A percentile compares a stretch with the other conserved stretches of the same genome.
Conservation (phyloP, 2,888 invertebrate species). For the Rhaphigaster nebulosa region DNA sequence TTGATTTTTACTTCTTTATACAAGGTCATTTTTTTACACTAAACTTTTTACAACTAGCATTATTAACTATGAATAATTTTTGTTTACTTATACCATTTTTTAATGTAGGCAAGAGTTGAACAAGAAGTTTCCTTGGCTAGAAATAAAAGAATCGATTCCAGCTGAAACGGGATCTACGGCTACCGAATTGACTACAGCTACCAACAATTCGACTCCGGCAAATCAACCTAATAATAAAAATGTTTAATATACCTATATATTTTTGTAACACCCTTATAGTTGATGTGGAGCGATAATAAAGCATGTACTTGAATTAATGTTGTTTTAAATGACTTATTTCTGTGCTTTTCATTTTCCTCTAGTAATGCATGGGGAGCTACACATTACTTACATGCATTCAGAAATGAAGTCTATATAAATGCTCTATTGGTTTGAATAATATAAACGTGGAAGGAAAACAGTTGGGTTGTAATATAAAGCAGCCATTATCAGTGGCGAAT, state of each 20-base stretch:
- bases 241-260: conserved; percentile 17
- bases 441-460: too few species aligned
- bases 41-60: not conserved
- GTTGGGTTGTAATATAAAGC: too few species aligned
- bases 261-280: conserved; percentile 6
- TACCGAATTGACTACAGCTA: conserved; percentile 71
- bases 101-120: conserved; percentile 79
- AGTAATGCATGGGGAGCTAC: not conserved
- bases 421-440: too few species aligned
- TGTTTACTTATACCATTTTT: not conserved
- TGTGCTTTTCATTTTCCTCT: not conserved
- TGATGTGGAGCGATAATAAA: not conserved
- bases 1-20: not conserved
- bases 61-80: not conserved
- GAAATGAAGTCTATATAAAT: too few species aligned
- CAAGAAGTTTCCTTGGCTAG: conserved; percentile 83
- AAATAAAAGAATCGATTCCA: conserved; percentile 70
- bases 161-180: conserved; percentile 74
- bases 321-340: not conserved
- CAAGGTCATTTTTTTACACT: not conserved
- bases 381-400: too few species aligned
- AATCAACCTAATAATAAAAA: not conserved
- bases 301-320: not conserved
- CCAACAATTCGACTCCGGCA: conserved; percentile 66
- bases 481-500: too few species aligned